Percentiles rank a stretch among this genome's conserved stretches.
Evolutionary conservation across 2,888 invertebrate genomes (phyloP).

Genomic region (Ceratothoa steindachneri): DNA sequence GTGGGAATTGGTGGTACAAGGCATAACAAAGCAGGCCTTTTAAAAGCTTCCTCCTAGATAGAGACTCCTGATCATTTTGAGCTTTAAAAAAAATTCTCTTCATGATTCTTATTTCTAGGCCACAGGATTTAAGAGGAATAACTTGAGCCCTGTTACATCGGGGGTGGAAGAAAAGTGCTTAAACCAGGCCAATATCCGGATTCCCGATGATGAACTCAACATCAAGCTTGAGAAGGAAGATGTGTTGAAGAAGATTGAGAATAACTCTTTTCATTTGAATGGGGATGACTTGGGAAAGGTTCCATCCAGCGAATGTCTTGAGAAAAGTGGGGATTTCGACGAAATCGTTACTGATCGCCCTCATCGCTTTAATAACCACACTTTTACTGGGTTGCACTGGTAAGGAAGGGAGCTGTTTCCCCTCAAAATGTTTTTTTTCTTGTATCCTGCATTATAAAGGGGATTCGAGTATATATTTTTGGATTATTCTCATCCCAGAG

Average conservation of each 20-base stretch:
- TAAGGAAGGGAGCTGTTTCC: too few species aligned
- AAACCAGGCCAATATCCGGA: not conserved
- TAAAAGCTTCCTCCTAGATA: too few species aligned
- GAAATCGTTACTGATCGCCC: conserved; percentile 29
- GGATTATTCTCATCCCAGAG: too few species aligned
- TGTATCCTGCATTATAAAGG: too few species aligned
- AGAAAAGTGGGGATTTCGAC: not conserved
- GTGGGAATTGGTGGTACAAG: too few species aligned
- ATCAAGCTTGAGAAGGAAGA: not conserved
- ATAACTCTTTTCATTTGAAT: not conserved
- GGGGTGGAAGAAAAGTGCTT: not conserved
- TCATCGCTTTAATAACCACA: conserved; percentile 28
- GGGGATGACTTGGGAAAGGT: not conserved
- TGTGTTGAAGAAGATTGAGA: not conserved
- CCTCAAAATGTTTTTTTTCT: too few species aligned
- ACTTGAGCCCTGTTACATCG: not conserved
- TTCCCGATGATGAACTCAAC: not conserved
- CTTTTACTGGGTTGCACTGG: conserved; percentile 37
- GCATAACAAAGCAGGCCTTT: too few species aligned
- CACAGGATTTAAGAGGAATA: not conserved
- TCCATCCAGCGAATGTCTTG: not conserved
- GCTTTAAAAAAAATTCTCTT: not conserved
- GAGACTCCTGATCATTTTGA: too few species aligned
- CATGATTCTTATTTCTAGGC: not conserved
- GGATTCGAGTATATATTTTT: too few species aligned